Conservation (phyloP, 2,797 vertebrate genomes). For the Danionella dracula region DNA sequence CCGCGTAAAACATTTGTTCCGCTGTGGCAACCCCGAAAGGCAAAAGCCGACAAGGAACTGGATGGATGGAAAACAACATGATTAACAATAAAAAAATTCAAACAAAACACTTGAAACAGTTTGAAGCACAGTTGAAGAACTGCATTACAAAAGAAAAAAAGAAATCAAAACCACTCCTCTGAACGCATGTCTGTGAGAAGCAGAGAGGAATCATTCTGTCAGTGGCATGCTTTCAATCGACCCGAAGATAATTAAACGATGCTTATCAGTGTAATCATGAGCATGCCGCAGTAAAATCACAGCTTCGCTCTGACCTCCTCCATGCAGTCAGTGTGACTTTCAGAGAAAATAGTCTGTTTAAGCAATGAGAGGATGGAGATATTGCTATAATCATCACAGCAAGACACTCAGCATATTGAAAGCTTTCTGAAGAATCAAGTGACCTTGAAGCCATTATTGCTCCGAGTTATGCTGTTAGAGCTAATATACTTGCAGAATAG, state of each 20-base stretch:
- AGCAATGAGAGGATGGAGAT: not conserved
- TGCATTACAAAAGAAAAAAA: too few species aligned
- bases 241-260: slow-evolving; percentile 26
- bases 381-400: not conserved
- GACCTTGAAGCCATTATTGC: not conserved
- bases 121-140: too few species aligned
- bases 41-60: too few species aligned
- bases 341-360: not conserved
- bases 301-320: not conserved
- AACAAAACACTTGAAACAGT: too few species aligned
- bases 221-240: slow-evolving; percentile 10
- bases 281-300: not conserved
- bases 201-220: slow-evolving; percentile 1
- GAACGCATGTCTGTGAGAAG: not conserved
- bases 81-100: too few species aligned
- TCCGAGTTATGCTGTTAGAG: too few species aligned
- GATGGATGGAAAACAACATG: too few species aligned
- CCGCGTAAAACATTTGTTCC: too few species aligned
- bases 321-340: not conserved
- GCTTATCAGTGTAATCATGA: slow-evolving; percentile 14
- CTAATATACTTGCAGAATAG: too few species aligned
- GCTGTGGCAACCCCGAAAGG: too few species aligned
- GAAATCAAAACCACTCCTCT: too few species aligned
- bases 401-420: not conserved
- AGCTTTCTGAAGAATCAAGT: not conserved